Base-by-base conservation (phyloP, 1,140 invertebrate genomes). In the Leptonema lineaticorne region DNA sequence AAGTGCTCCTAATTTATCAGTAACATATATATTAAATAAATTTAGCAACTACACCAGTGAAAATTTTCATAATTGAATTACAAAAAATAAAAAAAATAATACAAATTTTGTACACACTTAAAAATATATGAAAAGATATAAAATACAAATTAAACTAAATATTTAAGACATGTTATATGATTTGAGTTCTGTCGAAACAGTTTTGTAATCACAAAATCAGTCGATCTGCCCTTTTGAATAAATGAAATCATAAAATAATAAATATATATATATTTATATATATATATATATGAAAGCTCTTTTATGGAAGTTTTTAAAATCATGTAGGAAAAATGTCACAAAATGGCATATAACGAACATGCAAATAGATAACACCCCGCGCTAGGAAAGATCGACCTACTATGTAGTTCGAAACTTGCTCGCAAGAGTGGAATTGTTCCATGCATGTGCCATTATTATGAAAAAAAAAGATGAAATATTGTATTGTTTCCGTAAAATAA, bases 401-500 rank as follows among this genome's bases (percentile, higher is more conserved):
- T 33, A 46, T 64, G 62, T 64, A 64, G 62, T 45, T 64, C 62
- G 62, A 50, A 33, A n/a, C 24, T 50, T 29, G 45, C 62, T 26
- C 24, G 16, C 46, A 53, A 16, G 45, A 48, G 45, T 63, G 62
- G 45, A 64, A 64, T 50, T 37, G 37, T 64, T 64, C 45, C 62
- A 26, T 64, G 62, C 62, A 41, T 64, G 62, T 64, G 62, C 62
- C 62, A 64, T 64, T 45, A 30, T 50, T 50, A 50, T 29, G 46
- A 33, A 33, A 24, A 59, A n/a, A n/a, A n/a, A n/a, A 8, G 46
- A 63, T 45, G 20, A 62, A 62, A 30, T 62, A 64, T 64, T 64
- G 62, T 64, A 64, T 64, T 64, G 62, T 64, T 64, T 64, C 62
- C 62, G 45, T 64, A 64, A 64, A 64, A 64, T 64, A 64, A 64